Conservation (phyloP, 2,888 invertebrate genomes). For the Disparrhopalites patrizii region DNA sequence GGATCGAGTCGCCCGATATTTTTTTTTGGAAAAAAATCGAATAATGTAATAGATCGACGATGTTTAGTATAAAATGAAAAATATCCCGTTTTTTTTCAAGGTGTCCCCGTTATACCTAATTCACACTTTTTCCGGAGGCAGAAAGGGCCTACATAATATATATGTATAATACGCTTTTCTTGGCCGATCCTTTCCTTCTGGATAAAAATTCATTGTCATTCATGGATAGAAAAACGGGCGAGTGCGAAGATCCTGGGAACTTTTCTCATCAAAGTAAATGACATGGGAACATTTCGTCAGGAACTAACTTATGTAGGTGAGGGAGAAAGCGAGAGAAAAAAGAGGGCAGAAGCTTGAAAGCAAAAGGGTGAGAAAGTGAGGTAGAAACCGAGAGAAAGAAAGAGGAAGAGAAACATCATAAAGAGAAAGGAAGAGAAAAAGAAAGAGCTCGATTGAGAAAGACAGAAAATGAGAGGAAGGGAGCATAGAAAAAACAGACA, state of each 20-base stretch:
- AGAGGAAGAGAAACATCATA: too few relatives aligned
- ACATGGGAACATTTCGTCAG: not conserved
- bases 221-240: not conserved
- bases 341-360: too few relatives aligned
- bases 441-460: too few relatives aligned
- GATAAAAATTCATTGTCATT: conserved; percentile 6
- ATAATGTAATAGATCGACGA: not conserved
- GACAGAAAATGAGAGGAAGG: too few relatives aligned
- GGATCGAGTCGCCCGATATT: not conserved
- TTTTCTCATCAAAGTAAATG: conserved; percentile 6
- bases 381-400: too few relatives aligned
- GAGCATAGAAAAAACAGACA: too few relatives aligned
- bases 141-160: too few relatives aligned
- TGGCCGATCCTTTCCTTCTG: not conserved
- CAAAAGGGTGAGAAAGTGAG: too few relatives aligned
- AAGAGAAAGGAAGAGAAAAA: too few relatives aligned
- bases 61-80: not conserved
- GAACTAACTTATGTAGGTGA: conserved; percentile 1
- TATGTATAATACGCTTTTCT: not conserved
- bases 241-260: too few relatives aligned
- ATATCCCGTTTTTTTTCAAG: not conserved
- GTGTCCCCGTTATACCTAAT: not conserved
- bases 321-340: too few relatives aligned
- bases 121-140: not conserved
- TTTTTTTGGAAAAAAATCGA: not conserved